Base-by-base conservation (phyloP, 2,888 invertebrate genomes). In the Hyles lineata region DNA sequence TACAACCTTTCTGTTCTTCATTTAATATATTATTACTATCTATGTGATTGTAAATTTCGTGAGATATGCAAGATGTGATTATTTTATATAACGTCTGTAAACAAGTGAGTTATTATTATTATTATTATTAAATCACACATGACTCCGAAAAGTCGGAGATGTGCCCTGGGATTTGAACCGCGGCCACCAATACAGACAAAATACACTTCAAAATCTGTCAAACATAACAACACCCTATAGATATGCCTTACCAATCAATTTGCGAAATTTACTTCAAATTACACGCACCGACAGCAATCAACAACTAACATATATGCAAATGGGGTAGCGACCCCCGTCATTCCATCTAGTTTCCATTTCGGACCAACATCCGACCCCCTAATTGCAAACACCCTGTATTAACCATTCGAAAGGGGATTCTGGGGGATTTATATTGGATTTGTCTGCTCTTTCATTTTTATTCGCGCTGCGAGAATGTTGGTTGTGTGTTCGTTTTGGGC, bases 261-360 rank as follows among this genome's bases (percentile, higher is more conserved):
- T 67, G 7, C 43, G 43, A 50, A 67, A 67, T 67, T 67, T 67
- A 67, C 67, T 67, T 17, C 67, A 23, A 67, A 67, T 67, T 67
- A 67, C 50, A 67, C 67, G 50, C 67, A 67, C 67, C 43, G 50
- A 67, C 67, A 67, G 67, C 67, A 67, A 67, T 55, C 55, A 58
- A 70, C 58, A 70, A 19, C 52, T 55, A 67, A 59, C 67, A 61
- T 71, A 59, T 69, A 74, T 43, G 60, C 70, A 74, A 73, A 73
- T 73, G 67, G 35, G 61, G 63, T 32, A 55, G 69, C 25, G 17
- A 72, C 71, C 74, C 74, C 71, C 23, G 71, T 69, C 59, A 72
- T 71, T 67, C 52, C 80, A 82, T 86, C 84, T 80, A 85, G 85
- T 82, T 80, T 79, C 86, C 82, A 85, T 85, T 86, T 83, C 79